phyloP scores from a whole-genome alignment of 2,113 vertebrate species.

The Paraplagusia blochii region DNA sequence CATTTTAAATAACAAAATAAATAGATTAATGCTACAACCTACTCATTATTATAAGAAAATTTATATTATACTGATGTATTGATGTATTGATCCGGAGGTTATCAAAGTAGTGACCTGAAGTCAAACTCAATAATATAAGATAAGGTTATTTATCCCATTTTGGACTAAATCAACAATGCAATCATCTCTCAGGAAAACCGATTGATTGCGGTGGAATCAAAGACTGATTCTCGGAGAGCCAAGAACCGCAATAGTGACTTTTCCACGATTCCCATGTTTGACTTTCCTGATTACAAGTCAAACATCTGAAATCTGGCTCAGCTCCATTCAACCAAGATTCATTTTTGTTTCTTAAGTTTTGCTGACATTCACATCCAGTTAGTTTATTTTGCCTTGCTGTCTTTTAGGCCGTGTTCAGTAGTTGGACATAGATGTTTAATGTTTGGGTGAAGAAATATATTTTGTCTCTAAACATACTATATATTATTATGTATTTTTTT shows the following conservation, averaged over 20 bases:
- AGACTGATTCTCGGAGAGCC: constrained; percentile 15
- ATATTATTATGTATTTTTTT: not conserved
- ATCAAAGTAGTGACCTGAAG: too few relatives aligned
- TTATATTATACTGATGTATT: too few relatives aligned
- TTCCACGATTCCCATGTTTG: constrained; percentile 35
- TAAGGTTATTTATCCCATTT: not conserved
- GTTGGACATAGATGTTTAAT: too few relatives aligned
- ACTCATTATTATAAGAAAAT: too few relatives aligned
- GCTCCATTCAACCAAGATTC: constrained; percentile 39
- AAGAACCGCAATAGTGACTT: constrained; percentile 51
- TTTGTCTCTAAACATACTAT: constrained; percentile 35
- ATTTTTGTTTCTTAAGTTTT: constrained; percentile 26
- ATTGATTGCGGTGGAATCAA: constrained; percentile 21
- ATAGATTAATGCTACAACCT: too few relatives aligned
- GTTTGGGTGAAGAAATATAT: constrained; percentile 1
- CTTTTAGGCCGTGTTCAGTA: too few relatives aligned
- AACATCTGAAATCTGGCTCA: constrained; percentile 40
- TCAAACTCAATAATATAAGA: too few relatives aligned
- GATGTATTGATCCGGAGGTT: too few relatives aligned
- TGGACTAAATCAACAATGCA: not conserved
- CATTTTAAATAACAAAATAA: too few relatives aligned
- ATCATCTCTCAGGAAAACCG: constrained; percentile 20
- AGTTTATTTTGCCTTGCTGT: too few relatives aligned
- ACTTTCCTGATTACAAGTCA: constrained; percentile 53
- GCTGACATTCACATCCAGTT: constrained; percentile 18